Percentiles rank a stretch among this genome's conserved stretches.
Conservation (phyloP, 2,888 invertebrate genomes). For the Argyresthia goedartella region DNA sequence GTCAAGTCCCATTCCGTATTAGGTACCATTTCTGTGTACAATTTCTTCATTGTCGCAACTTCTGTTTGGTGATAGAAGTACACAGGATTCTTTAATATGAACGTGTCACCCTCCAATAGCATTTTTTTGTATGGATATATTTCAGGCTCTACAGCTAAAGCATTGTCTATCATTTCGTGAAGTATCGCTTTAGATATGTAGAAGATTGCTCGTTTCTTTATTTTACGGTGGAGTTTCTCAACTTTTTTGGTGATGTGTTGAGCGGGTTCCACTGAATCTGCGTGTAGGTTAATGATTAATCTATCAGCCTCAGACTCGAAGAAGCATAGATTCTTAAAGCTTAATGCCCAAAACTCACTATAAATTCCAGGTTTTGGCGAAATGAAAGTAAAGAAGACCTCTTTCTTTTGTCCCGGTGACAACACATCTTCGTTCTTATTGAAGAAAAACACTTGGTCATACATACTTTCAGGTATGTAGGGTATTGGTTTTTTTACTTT, state of each 20-base stretch:
- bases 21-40: conserved; percentile 35
- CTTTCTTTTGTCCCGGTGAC: conserved; percentile 55
- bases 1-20: conserved; percentile 42
- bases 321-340: conserved; percentile 48
- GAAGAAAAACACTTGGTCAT: conserved; percentile 64
- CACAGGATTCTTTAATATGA: conserved; percentile 52
- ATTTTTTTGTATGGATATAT: conserved; percentile 44
- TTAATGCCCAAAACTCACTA: conserved; percentile 60
- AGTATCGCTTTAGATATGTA: conserved; percentile 28
- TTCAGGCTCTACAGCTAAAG: conserved; percentile 29
- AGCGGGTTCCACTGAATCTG: conserved; percentile 38
- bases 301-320: conserved; percentile 34
- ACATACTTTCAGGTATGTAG: conserved; percentile 34
- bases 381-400: conserved; percentile 59
- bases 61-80: conserved; percentile 59
- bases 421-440: conserved; percentile 67
- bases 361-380: conserved; percentile 41
- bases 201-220: conserved; percentile 26
- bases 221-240: conserved; percentile 26
- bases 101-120: conserved; percentile 48
- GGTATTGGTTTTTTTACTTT: conserved; percentile 35
- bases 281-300: conserved; percentile 38
- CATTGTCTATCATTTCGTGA: conserved; percentile 25
- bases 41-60: conserved; percentile 36
- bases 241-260: conserved; percentile 22